These are phyloP conservation scores for Peromyscus attwateri DNA, from an alignment of 2,797 vertebrate genomes.

Conservation along the genomic window DNA sequence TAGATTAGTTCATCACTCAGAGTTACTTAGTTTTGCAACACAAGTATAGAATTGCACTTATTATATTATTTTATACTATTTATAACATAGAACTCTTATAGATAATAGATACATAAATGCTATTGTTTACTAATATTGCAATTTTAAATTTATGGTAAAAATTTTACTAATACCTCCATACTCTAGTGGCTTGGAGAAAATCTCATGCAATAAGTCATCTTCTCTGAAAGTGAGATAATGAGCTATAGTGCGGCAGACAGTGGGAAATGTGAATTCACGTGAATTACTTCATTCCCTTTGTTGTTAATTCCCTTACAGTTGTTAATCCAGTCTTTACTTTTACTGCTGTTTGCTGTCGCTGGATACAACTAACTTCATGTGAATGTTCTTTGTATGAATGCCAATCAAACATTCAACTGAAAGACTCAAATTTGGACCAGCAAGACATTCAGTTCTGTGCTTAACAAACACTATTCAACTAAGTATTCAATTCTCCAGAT, in stretches of 20 bases:
- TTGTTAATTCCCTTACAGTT: not conserved
- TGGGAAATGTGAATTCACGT: slow-evolving; percentile 63
- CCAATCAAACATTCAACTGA: slow-evolving; percentile 53
- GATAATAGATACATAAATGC: not conserved
- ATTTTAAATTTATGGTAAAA: slow-evolving; percentile 69
- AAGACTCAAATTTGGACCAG: slow-evolving; percentile 47
- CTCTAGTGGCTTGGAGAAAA: slow-evolving; percentile 51
- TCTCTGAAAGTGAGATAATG: slow-evolving; percentile 70
- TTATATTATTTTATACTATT: not conserved
- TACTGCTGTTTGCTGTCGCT: slow-evolving; percentile 55
- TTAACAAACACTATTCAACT: not conserved
- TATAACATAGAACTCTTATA: not conserved
- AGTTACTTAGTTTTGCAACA: not conserved
- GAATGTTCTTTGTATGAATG: slow-evolving; percentile 22
- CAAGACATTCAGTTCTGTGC: slow-evolving; percentile 9
- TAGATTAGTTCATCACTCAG: not conserved
- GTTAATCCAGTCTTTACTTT: slow-evolving; percentile 54
- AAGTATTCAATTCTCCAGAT: not conserved
- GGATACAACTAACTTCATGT: not conserved
- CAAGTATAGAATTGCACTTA: not conserved
- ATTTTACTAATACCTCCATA: slow-evolving; percentile 54
- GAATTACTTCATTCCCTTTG: slow-evolving; percentile 66
- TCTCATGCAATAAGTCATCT: slow-evolving; percentile 52
- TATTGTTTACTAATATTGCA: not conserved
- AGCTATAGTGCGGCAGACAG: slow-evolving; percentile 52